A percentile compares a stretch with the other conserved stretches of the same genome.
Conservation (phyloP, 2,113 vertebrate species). For the Channa argus region DNA sequence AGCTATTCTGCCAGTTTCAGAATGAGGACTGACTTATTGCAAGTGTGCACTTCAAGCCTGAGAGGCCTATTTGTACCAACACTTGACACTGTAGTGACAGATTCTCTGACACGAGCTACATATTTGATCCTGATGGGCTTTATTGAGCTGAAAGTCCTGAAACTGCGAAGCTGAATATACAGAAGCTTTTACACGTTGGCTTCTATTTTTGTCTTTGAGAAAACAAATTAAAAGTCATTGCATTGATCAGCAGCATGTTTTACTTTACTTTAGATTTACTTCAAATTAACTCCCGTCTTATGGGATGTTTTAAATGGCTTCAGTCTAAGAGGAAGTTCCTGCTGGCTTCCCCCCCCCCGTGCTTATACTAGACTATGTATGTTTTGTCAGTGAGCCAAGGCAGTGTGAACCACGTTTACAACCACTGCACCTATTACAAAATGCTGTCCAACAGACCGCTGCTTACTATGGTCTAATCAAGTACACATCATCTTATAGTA, state of each 20-base stretch:
- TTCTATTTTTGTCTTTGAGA: not conserved
- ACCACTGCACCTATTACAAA: conserved; percentile 27
- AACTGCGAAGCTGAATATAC: not conserved
- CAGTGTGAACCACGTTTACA: conserved; percentile 46
- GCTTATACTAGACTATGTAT: conserved; percentile 61
- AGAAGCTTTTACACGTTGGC: not conserved
- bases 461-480: not conserved
- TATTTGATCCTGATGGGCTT: too few species aligned
- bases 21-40: too few species aligned
- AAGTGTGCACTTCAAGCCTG: not conserved
- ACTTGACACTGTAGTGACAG: too few species aligned
- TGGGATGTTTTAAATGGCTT: conserved; percentile 35
- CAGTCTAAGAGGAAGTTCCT: conserved; percentile 54
- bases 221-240: not conserved
- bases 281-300: conserved; percentile 18
- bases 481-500: not conserved
- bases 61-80: not conserved
- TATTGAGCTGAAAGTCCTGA: not conserved
- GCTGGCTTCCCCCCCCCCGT: conserved; percentile 42
- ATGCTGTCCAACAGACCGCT: conserved; percentile 4
- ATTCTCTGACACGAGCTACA: too few species aligned
- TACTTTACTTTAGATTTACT: conserved; percentile 24
- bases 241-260: not conserved
- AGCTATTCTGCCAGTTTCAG: not conserved
- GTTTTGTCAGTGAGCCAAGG: conserved; percentile 64